Conservation (phyloP, 2,113 vertebrate species). For the Gavia stellata region DNA sequence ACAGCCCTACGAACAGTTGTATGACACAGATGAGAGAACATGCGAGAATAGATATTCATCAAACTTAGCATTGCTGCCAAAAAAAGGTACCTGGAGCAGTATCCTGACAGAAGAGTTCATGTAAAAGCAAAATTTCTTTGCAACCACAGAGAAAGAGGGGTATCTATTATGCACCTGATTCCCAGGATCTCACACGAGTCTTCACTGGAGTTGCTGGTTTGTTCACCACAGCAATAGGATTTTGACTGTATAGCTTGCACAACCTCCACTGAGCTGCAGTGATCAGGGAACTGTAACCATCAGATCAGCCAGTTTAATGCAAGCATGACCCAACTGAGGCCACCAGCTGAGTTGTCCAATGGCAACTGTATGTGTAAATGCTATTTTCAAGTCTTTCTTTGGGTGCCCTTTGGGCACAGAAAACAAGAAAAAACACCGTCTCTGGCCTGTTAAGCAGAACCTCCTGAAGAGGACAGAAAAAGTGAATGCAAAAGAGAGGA, state of each 20-base stretch:
- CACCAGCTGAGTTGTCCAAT: neutral
- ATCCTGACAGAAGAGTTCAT: neutral
- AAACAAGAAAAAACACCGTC: neutral
- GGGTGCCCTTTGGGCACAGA: neutral
- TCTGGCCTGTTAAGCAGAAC: neutral
- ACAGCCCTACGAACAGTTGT: neutral
- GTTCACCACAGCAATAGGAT: neutral
- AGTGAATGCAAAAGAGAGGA: neutral
- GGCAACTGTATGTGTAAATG: neutral
- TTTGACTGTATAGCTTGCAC: neutral
- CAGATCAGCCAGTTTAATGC: neutral
- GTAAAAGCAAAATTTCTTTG: neutral
- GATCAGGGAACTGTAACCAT: neutral
- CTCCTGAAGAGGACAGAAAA: neutral
- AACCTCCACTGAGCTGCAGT: neutral
- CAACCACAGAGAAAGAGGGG: neutral
- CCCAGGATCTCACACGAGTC: neutral
- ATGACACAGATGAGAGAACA: neutral
- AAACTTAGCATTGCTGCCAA: neutral
- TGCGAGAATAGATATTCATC: neutral
- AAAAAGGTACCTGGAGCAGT: neutral
- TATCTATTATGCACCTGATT: neutral
- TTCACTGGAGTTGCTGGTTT: neutral
- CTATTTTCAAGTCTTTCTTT: neutral
- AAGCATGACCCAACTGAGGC: neutral